phyloP scores from a whole-genome alignment of 2,888 invertebrate genomes.

The Oscheius sp. region DNA sequence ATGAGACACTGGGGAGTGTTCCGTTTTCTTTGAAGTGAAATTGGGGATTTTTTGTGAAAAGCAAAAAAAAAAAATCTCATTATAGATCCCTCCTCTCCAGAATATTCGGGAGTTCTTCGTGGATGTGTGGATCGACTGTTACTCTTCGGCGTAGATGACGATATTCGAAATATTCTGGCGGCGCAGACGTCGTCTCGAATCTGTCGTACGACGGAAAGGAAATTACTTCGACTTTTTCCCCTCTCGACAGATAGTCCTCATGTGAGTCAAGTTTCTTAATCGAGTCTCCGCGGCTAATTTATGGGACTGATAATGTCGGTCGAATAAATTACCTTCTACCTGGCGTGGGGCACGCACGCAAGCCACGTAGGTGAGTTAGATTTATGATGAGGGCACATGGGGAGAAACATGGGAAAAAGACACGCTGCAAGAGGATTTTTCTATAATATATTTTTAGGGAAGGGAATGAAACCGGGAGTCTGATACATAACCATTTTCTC shows the following conservation, averaged over 20 bases:
- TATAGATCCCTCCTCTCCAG: constrained; percentile 11
- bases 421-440: background rate
- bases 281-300: constrained; percentile 15
- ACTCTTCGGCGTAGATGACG: constrained; percentile 61
- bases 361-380: background rate
- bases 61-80: background rate
- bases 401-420: background rate
- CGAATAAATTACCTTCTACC: constrained; percentile 25
- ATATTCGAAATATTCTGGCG: constrained; percentile 49
- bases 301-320: constrained; percentile 27
- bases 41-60: no score
- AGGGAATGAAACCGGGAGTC: no score
- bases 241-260: constrained; percentile 51
- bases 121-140: constrained; percentile 63
- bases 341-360: background rate
- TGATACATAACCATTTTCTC: no score
- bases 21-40: no score
- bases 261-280: constrained; percentile 36
- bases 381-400: background rate
- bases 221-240: constrained; percentile 56
- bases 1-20: background rate
- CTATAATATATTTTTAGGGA: no score
- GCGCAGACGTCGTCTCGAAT: constrained; percentile 24
- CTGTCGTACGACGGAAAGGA: constrained; percentile 56
- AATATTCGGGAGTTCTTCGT: constrained; percentile 41